Base-by-base conservation (phyloP, 2,888 invertebrate genomes). In the Cheilosia variabilis region DNA sequence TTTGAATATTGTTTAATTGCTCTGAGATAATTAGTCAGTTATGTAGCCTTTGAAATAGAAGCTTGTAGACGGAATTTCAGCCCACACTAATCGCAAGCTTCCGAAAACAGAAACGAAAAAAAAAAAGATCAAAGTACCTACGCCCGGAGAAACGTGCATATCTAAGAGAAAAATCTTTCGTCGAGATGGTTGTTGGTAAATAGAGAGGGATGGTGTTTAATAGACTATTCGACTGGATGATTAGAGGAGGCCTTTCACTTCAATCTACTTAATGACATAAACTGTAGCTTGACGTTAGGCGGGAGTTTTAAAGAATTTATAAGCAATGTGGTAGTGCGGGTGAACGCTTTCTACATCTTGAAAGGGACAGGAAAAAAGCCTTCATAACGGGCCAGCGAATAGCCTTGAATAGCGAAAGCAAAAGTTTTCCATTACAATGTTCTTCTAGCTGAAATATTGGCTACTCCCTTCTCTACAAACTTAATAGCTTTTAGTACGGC, bases 1-100 rank as follows among this genome's bases (percentile, higher is more conserved):
- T 62, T 53, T n/a, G 60, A 73, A 73, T 57, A 68, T 73, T 79
- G 62, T 73, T 68, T 83, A 83, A 83, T 83, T 83, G 73, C 50
- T 68, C 73, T 55, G 79, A 79, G 73, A 68, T 83, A 78, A 83
- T 83, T 68, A 68, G 50, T 37, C 19, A 55, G 60, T 57, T 68
- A 10, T 4, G 17, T 17, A 62, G 83, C 62, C 83, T 50, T 47
- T 55, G 45, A 34, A 68, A 75, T 60, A 19, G 37, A 65, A 10
- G 22, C 41, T 50, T 50, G 63, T 60, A 76, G 66, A 78, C 66
- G 31, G 68, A 75, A 43, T 71, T 34, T 19, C 73, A 75, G 62
- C 73, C 73, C 52, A 63, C 55, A 65, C 75, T 83, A 65, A 80
- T 75, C 75, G 57, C 9, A 17, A 58, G 22, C 79, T 57, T 79